Evolutionary conservation across 1,140 invertebrate genomes (phyloP), one percentile per base, ranked within the genome.

Genomic region (Cryptotermes secundus): DNA sequence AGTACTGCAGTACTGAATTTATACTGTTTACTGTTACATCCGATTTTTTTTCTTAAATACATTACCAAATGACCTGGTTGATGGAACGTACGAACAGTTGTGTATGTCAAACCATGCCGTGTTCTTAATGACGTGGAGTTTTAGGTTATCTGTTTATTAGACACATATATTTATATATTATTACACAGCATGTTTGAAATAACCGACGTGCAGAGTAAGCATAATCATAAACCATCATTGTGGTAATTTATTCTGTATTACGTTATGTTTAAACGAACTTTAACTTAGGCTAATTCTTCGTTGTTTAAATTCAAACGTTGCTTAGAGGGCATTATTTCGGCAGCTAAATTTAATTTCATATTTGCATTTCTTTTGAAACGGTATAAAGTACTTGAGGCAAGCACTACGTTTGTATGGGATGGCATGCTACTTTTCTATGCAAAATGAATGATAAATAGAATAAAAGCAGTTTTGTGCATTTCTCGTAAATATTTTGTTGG

Each of bases 191-290:
- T 95, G 94, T 94, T 95, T 87, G 93, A 95, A 90, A 91, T 95
- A 84, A 93, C 93, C 86, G 94, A 95, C 88, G 92, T 95, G 86
- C 92, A 95, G 92, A 96, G 94, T 94, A 90, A 91, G 92, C 92
- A 86, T 83, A 83, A 35, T 79, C 79, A 38, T 79, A 36, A 83
- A 45, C 84, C 59, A 80, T 79, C 24, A 65, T 80, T 10, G 85
- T 45, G 49, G 0, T 83, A 84, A 38, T 83, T 35, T 59, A n/a
- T n/a, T n/a, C n/a, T 59, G 65, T 59, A 49, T n/a, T 80, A 34
- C 19, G 82, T n/a, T 49, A n/a, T n/a, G 9, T 65, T 49, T 10
- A 59, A 35, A 26, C 9, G 22, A 19, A 19, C 45, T 19, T 49
- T 49, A 22, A 42, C 38, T 9, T 12, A 3, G 22, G 14, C 4